Conservation (phyloP, 2,797 vertebrate species). For the Melanotaenia pygmaea region DNA sequence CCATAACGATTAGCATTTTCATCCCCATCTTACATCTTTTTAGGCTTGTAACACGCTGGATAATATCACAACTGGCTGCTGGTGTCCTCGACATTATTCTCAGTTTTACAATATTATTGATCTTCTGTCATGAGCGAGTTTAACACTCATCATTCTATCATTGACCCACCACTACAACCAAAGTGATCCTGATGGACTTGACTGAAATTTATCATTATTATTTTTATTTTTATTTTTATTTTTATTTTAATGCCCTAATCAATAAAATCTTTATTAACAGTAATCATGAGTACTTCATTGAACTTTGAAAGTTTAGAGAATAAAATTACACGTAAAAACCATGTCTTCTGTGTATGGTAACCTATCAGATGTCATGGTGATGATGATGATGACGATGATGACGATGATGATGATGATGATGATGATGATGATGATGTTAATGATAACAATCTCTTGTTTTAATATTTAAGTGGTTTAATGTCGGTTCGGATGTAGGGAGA, state of each 20-base stretch:
- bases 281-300: background rate
- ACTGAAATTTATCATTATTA: background rate
- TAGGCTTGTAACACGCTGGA: background rate
- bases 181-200: background rate
- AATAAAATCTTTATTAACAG: background rate
- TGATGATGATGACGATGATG: no score
- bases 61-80: background rate
- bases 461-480: no score
- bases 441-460: no score
- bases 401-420: no score
- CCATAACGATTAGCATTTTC: no score
- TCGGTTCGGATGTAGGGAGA: no score
- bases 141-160: background rate
- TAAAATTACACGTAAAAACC: no score
- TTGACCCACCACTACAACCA: background rate
- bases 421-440: no score
- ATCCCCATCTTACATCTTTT: background rate
- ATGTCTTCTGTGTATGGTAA: no score
- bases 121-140: background rate
- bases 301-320: no score
- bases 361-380: no score
- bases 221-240: background rate
- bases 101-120: background rate
- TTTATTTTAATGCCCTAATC: background rate
- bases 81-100: background rate